These are phyloP conservation scores for Margaritifera margaritifera DNA, from an alignment of 2,888 invertebrate species.

Conservation along the genomic window DNA sequence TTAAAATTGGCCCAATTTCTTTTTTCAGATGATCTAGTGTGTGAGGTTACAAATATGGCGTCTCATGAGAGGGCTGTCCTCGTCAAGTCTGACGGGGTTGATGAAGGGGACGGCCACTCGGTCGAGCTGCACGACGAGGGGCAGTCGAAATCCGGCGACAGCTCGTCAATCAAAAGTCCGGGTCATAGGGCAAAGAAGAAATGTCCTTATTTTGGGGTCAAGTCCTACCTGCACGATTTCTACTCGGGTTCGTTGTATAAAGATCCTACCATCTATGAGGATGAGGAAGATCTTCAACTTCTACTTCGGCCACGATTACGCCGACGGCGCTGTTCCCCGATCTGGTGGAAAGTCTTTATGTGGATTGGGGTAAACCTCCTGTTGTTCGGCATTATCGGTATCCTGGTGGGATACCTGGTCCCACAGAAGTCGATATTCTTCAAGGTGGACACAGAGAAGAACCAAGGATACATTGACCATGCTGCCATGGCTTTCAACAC, in stretches of 20 bases:
- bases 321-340: conserved; percentile 63
- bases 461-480: conserved; percentile 66
- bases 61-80: conserved; percentile 23
- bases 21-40: no score
- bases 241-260: conserved; percentile 71
- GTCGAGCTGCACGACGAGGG: conserved; percentile 45
- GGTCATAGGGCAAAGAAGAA: conserved; percentile 60
- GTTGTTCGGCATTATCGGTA: conserved; percentile 74
- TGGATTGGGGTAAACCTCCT: conserved; percentile 74
- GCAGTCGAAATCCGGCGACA: conserved; percentile 26
- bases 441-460: conserved; percentile 67
- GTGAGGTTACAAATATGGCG: conserved; percentile 15
- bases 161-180: conserved; percentile 19
- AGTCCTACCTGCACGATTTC: conserved; percentile 75
- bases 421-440: conserved; percentile 71
- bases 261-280: conserved; percentile 68
- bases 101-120: conserved; percentile 13
- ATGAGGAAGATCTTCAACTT: conserved; percentile 71
- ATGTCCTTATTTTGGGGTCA: conserved; percentile 74
- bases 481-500: conserved; percentile 73
- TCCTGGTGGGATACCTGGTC: conserved; percentile 75
- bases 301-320: conserved; percentile 67
- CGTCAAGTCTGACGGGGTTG: conserved; percentile 16
- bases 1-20: no score
- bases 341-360: conserved; percentile 74